A percentile compares a stretch with the other conserved stretches of the same genome.
These are phyloP conservation scores for Batillaria attramentaria DNA, from an alignment of 1,140 invertebrate genomes.

Conservation along the genomic window DNA sequence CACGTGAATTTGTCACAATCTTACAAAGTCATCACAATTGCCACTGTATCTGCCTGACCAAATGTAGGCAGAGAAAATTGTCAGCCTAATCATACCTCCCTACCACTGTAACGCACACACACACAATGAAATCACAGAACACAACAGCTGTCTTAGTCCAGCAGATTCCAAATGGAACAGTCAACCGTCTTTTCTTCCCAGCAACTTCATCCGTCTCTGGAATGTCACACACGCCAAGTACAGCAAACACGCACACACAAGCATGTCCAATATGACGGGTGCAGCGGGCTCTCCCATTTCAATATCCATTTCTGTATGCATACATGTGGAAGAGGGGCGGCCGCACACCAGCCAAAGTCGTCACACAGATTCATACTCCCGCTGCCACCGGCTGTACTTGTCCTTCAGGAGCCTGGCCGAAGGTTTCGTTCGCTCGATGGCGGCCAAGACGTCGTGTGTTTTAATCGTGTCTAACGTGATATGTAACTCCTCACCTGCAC, in stretches of 20 bases:
- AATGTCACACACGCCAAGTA: not conserved
- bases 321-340: not conserved
- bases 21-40: too few species aligned
- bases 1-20: too few species aligned
- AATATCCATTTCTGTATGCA: not conserved
- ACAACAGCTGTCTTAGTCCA: too few species aligned
- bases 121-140: too few species aligned
- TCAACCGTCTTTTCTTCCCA: not conserved
- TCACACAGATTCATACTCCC: conserved; percentile 74
- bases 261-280: not conserved
- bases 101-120: too few species aligned
- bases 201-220: too few species aligned
- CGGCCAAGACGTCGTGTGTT: conserved; percentile 73
- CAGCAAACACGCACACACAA: not conserved
- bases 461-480: conserved; percentile 72
- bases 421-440: conserved; percentile 73
- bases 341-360: not conserved
- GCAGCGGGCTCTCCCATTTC: too few species aligned
- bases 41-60: too few species aligned
- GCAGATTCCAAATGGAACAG: too few species aligned
- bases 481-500: conserved; percentile 69
- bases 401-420: conserved; percentile 70
- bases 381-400: conserved; percentile 74
- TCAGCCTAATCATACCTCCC: too few species aligned
- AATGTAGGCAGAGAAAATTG: too few species aligned